Conservation (phyloP, 2,113 vertebrate genomes). For the Rhodinocichla rosea region DNA sequence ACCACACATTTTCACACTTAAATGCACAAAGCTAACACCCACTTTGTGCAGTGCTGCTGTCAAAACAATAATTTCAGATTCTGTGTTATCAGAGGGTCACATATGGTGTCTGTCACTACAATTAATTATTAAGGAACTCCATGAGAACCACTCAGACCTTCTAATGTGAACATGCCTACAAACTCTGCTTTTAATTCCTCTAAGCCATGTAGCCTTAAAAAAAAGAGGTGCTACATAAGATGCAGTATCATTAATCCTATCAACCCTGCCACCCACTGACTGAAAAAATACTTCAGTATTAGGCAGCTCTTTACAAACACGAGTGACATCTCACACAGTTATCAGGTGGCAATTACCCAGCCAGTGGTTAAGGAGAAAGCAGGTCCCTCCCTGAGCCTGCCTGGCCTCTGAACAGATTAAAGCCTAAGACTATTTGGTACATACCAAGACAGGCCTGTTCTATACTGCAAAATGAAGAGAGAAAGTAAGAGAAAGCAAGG, state of each 20-base stretch:
- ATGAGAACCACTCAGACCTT: background rate
- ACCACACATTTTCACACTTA: background rate
- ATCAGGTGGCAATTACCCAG: background rate
- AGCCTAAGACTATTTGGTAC: background rate
- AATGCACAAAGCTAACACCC: background rate
- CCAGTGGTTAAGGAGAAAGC: background rate
- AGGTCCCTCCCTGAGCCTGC: background rate
- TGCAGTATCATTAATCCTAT: slow-evolving; percentile 1
- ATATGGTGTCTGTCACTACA: fast-evolving
- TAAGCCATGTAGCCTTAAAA: background rate
- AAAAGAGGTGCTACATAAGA: background rate
- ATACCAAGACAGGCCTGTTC: background rate
- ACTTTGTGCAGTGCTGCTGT: background rate
- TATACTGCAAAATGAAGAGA: background rate
- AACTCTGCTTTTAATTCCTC: background rate
- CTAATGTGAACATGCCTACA: background rate
- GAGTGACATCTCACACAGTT: background rate
- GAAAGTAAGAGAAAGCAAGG: background rate
- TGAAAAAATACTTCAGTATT: slow-evolving; percentile 7
- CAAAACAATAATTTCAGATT: background rate
- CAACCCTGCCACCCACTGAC: background rate
- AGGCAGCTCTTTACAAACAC: background rate
- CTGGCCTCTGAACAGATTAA: background rate
- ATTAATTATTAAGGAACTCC: background rate
- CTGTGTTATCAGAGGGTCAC: background rate